phyloP scores from a whole-genome alignment of 2,888 invertebrate species.

The Melanostoma mellinum region DNA sequence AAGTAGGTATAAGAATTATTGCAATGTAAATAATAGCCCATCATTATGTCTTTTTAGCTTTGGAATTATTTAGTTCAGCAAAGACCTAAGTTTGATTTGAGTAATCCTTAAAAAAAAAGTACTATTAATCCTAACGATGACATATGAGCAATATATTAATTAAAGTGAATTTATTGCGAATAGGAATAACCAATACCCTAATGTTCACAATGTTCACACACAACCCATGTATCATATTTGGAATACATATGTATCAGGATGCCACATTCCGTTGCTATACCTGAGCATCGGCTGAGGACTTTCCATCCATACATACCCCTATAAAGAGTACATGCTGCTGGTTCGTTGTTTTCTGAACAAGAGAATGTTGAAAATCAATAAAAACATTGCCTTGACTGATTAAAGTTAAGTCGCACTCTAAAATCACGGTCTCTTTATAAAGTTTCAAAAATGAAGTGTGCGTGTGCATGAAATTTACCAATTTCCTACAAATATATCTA shows the following conservation, averaged over 20 bases:
- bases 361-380: constrained; percentile 66
- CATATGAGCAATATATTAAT: constrained; percentile 25
- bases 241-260: constrained; percentile 41
- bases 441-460: background rate
- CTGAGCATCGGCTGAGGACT: constrained; percentile 57
- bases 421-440: constrained; percentile 35
- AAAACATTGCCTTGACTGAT: constrained; percentile 68
- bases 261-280: constrained; percentile 52
- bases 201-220: constrained; percentile 5
- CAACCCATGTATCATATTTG: constrained; percentile 40
- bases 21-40: no score
- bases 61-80: no score
- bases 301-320: constrained; percentile 12
- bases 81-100: background rate
- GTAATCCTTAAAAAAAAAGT: background rate
- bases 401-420: constrained; percentile 52
- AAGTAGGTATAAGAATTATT: no score
- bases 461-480: no score
- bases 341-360: constrained; percentile 36
- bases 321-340: constrained; percentile 30
- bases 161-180: constrained; percentile 37
- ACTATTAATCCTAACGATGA: constrained; percentile 23
- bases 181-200: constrained; percentile 40
- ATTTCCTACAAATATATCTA: no score
- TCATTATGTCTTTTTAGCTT: no score